Evolutionary conservation across 1,140 invertebrate species (phyloP).

Genomic region (Orchesella cincta): DNA sequence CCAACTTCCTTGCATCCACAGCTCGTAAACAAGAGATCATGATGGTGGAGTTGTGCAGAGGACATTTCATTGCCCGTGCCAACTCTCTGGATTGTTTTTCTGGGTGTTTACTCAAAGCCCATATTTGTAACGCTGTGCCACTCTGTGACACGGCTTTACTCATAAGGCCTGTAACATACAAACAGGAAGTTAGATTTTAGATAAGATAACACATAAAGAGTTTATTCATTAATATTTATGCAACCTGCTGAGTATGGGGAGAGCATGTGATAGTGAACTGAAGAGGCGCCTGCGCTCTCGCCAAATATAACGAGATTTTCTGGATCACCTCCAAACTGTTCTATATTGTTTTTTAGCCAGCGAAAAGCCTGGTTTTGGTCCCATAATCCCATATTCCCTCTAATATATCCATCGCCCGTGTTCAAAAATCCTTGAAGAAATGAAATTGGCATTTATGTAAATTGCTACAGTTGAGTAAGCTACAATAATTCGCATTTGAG

Average conservation of each 20-base stretch:
- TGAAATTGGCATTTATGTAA: background rate
- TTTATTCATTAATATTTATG: too few species aligned
- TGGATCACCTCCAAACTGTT: constrained; percentile 1
- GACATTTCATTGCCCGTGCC: constrained; percentile 33
- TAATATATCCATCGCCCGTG: constrained; percentile 6
- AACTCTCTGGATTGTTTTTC: constrained; percentile 52
- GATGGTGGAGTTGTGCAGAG: constrained; percentile 1
- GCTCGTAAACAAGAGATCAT: constrained; percentile 37
- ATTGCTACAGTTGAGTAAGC: background rate
- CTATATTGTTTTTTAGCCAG: constrained; percentile 39
- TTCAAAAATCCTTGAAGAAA: constrained; percentile 5
- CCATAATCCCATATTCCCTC: constrained; percentile 21
- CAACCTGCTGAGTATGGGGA: constrained; percentile 10
- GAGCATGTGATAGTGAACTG: constrained; percentile 22
- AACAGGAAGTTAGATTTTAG: background rate
- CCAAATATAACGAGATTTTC: background rate
- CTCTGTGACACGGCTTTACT: constrained; percentile 45
- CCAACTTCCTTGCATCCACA: constrained; percentile 25
- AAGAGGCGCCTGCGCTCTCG: background rate
- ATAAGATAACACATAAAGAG: background rate
- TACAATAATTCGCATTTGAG: background rate
- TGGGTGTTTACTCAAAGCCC: constrained; percentile 53
- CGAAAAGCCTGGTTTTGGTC: constrained; percentile 24
- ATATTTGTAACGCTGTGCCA: constrained; percentile 31
- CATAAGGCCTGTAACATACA: too few species aligned